Conservation (phyloP, 2,888 invertebrate species). For the Troides helena region DNA sequence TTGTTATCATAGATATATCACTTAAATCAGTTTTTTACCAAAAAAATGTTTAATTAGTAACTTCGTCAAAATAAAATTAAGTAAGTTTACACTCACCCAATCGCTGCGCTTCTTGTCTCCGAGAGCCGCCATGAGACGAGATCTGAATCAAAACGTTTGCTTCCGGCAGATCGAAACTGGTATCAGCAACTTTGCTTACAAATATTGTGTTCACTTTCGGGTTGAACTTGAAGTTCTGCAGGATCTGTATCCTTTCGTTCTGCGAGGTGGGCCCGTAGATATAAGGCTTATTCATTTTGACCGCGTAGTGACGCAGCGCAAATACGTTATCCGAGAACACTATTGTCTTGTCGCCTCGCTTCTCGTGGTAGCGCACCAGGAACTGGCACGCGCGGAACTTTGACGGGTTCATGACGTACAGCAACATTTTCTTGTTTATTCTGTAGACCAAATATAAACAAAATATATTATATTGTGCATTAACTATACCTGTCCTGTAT, state of each 20-base stretch:
- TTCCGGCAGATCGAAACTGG: constrained; percentile 99
- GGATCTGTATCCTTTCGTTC: constrained; percentile 96
- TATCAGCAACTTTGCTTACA: constrained; percentile 99
- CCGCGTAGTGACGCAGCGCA: constrained; percentile 97
- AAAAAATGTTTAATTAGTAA: too few relatives aligned
- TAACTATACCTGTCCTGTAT: too few relatives aligned
- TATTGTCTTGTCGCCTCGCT: constrained; percentile 98
- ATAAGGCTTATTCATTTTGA: constrained; percentile 98
- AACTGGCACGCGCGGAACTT: constrained; percentile 99
- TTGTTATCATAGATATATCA: too few relatives aligned
- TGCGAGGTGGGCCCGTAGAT: constrained; percentile 99
- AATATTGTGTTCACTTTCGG: constrained; percentile 99
- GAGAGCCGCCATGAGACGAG: constrained; percentile 98
- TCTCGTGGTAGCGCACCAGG: constrained; percentile 93
- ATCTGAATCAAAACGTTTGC: constrained; percentile 99
- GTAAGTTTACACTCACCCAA: constrained; percentile 78
- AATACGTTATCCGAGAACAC: constrained; percentile 99
- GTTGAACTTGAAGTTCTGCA: constrained; percentile 99
- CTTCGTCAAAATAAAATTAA: too few relatives aligned
- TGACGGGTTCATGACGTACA: constrained; percentile 99
- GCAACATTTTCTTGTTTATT: constrained; percentile 93
- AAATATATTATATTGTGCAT: too few relatives aligned
- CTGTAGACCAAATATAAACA: constrained; percentile 55
- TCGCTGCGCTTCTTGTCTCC: constrained; percentile 98
- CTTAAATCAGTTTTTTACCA: too few relatives aligned